Percentiles rank a stretch among this genome's conserved stretches.
phyloP scores from a whole-genome alignment of 2,797 vertebrate genomes.

The Oryzias dopingdopingensis region DNA sequence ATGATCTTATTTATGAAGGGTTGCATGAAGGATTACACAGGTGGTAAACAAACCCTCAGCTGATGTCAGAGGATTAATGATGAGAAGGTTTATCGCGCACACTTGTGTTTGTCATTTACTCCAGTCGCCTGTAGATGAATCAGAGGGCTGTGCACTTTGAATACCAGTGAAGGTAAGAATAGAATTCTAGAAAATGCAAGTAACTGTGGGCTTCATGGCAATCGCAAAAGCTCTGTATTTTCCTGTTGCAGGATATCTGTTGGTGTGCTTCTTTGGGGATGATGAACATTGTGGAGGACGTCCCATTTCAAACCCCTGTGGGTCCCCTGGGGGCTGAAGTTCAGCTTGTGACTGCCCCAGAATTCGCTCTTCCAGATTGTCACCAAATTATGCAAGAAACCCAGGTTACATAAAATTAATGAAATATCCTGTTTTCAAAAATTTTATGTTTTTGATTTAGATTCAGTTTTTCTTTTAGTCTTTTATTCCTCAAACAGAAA shows the following conservation, averaged over 20 bases:
- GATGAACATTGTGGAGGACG: conserved; percentile 85
- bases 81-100: conserved; percentile 55
- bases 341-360: conserved; percentile 48
- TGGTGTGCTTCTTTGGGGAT: not conserved
- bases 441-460: not conserved
- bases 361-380: conserved; percentile 75
- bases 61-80: conserved; percentile 70
- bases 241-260: conserved; percentile 17
- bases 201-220: not conserved
- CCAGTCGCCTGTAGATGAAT: conserved; percentile 14
- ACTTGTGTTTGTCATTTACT: conserved; percentile 31
- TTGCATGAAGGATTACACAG: conserved; percentile 8
- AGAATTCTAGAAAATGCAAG: too few relatives aligned
- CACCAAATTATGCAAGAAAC: conserved; percentile 79
- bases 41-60: conserved; percentile 46
- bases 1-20: conserved; percentile 5
- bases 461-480: not conserved
- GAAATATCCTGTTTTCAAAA: too few relatives aligned
- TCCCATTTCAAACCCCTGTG: conserved; percentile 82
- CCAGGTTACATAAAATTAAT: conserved; percentile 55
- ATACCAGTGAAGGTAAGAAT: not conserved
- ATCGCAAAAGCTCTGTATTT: not conserved
- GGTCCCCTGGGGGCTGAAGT: conserved; percentile 58
- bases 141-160: conserved; percentile 3
- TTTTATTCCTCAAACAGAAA: too few relatives aligned